A percentile compares a stretch with the other conserved stretches of the same genome.
These are phyloP conservation scores for Amyelois transitella DNA, from an alignment of 1,140 invertebrate species.

Conservation along the genomic window DNA sequence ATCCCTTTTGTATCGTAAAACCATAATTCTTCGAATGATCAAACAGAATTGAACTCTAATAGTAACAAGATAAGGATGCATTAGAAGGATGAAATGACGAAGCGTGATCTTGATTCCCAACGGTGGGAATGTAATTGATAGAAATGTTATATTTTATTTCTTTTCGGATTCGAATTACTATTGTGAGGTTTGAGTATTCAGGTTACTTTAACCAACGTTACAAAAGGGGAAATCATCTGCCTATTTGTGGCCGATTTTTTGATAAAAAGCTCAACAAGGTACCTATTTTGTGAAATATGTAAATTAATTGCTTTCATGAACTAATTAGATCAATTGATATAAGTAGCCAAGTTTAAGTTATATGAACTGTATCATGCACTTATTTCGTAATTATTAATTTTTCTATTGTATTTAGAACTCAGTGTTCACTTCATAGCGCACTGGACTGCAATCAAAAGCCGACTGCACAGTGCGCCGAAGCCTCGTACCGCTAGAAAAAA, in stretches of 20 bases:
- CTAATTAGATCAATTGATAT: background rate
- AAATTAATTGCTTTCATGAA: no score
- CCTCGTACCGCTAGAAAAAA: slow-evolving; percentile 18
- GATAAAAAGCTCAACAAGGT: no score
- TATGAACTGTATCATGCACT: background rate
- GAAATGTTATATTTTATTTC: slow-evolving; percentile 1
- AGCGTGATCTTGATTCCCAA: background rate
- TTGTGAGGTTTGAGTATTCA: slow-evolving; percentile 1
- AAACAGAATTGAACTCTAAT: background rate
- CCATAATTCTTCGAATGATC: background rate
- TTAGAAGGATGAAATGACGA: slow-evolving; percentile 5
- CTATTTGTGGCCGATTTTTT: no score
- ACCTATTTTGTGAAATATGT: no score
- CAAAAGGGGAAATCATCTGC: no score
- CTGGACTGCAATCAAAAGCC: slow-evolving; percentile 39
- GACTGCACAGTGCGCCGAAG: slow-evolving; percentile 19
- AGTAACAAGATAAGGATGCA: background rate
- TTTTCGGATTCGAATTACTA: background rate
- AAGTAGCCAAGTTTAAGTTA: background rate
- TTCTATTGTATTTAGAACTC: slow-evolving; percentile 12
- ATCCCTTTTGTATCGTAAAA: slow-evolving; percentile 19
- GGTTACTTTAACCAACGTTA: background rate
- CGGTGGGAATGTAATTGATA: background rate
- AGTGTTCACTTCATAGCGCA: slow-evolving; percentile 25
- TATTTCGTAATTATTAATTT: slow-evolving; percentile 3